Evolutionary conservation across 2,797 vertebrate species (phyloP).

Genomic region (Taeniopygia guttata): DNA sequence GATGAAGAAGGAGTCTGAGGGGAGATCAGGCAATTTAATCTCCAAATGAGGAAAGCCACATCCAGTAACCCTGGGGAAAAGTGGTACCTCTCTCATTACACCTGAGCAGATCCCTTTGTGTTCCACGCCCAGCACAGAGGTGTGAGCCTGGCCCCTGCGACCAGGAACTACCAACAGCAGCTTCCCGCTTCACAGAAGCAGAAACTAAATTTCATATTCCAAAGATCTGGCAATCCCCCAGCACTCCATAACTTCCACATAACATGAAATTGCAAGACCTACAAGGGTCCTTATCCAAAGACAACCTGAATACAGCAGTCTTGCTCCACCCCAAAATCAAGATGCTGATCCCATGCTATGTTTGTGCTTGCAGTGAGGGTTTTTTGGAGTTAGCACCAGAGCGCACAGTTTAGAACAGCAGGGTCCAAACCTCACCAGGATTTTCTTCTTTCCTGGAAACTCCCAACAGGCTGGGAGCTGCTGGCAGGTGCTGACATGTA

Average conservation of each 20-base stretch:
- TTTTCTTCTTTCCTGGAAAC: neutral
- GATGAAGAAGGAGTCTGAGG: neutral
- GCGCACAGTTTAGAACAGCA: neutral
- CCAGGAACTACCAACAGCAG: neutral
- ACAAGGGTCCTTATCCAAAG: neutral
- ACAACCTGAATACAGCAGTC: neutral
- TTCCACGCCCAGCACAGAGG: neutral
- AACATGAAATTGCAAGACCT: neutral
- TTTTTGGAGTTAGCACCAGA: neutral
- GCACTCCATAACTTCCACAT: neutral
- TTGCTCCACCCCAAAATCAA: neutral
- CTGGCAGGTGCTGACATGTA: neutral
- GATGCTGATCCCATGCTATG: neutral
- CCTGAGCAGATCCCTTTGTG: rapidly evolving
- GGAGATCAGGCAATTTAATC: neutral
- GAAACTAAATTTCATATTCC: neutral
- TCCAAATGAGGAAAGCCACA: neutral
- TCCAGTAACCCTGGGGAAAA: neutral
- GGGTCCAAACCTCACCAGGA: neutral
- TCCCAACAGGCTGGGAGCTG: neutral
- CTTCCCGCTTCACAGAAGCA: neutral
- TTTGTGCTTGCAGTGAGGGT: neutral
- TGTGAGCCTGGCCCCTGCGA: rapidly evolving
- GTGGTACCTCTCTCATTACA: neutral
- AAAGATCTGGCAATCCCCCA: rapidly evolving